Evolutionary conservation across 2,888 invertebrate species (phyloP), one percentile per base, ranked within the genome.

Genomic region (Apeira syringaria): DNA sequence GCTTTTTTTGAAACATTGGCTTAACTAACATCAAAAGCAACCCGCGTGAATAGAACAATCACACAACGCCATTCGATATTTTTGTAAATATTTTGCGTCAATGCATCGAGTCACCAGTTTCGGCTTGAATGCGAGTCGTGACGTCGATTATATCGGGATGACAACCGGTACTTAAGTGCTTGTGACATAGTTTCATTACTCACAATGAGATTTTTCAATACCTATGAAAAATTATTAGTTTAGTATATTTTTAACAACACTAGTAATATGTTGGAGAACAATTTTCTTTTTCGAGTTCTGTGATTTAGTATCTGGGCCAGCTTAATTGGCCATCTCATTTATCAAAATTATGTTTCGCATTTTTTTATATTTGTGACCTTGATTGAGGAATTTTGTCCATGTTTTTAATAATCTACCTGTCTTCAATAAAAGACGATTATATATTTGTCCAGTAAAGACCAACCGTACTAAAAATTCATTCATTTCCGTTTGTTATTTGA

Each of bases 71-170:
- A 73, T 72, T 64, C 65, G 53, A 64, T 59, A 68, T 68, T 74
- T 79, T 71, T 59, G 79, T 84, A 81, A 85, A 86, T 82, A 85
- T 85, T 85, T 85, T 76, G 82, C 80, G 74, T 68, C 75, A 67
- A 70, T 66, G 20, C 20, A 20, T 7, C 20, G 24, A 9, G 8
- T 27, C 31, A 10, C 32, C 42, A 48, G 68, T 22, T 64, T 10
- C 38, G 47, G 67, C 10, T 64, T 66, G 58, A 58, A 53, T 56
- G 59, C 53, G 50, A 64, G 56, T 81, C 80, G 79, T 80, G 79
- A 77, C 68, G 67, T 45, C 63, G 78, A 79, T 77, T 68, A 58
- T 32, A 66, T 63, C 63, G 60, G 60, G 36, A 66, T 67, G 67
- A 77, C 76, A 70, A 74, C 68, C 73, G 66, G 57, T 62, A 64